Percentiles rank a stretch among this genome's conserved stretches.
Evolutionary conservation across 2,888 invertebrate genomes (phyloP).

Genomic region (Adela reaumurella): DNA sequence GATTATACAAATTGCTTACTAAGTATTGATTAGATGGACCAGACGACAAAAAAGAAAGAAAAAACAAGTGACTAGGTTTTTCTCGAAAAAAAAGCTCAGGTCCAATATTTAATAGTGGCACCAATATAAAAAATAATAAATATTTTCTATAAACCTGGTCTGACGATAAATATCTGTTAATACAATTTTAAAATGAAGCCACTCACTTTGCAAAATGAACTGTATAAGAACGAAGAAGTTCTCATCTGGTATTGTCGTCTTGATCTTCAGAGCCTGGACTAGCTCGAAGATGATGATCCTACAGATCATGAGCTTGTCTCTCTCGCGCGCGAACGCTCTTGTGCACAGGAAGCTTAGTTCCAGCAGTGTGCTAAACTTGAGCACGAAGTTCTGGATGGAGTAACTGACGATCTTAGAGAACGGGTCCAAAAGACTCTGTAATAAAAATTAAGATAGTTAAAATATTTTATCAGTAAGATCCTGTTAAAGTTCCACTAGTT

Average conservation of each 20-base stretch:
- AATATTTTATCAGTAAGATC: no score
- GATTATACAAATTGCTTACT: no score
- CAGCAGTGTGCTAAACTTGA: slow-evolving; percentile 75
- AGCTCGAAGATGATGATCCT: slow-evolving; percentile 91
- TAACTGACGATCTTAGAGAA: slow-evolving; percentile 93
- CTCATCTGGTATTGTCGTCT: slow-evolving; percentile 89
- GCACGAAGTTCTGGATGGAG: slow-evolving; percentile 82
- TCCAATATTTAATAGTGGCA: no score
- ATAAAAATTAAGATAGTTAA: slow-evolving; percentile 12
- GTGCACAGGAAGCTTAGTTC: slow-evolving; percentile 90
- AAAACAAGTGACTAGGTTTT: no score
- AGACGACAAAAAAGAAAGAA: no score
- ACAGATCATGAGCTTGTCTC: slow-evolving; percentile 90
- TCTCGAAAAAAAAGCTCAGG: no score
- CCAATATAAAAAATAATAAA: no score
- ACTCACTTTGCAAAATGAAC: slow-evolving; percentile 72
- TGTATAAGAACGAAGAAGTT: slow-evolving; percentile 90
- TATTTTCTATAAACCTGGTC: no score
- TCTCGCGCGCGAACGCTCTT: slow-evolving; percentile 84
- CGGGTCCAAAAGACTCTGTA: slow-evolving; percentile 83
- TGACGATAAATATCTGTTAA: no score
- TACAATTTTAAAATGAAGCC: no score
- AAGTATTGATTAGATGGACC: no score
- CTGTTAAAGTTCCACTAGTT: no score
- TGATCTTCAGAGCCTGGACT: slow-evolving; percentile 93